Base-by-base conservation (phyloP, 2,888 invertebrate genomes). In the Scaptomyza reducta region DNA sequence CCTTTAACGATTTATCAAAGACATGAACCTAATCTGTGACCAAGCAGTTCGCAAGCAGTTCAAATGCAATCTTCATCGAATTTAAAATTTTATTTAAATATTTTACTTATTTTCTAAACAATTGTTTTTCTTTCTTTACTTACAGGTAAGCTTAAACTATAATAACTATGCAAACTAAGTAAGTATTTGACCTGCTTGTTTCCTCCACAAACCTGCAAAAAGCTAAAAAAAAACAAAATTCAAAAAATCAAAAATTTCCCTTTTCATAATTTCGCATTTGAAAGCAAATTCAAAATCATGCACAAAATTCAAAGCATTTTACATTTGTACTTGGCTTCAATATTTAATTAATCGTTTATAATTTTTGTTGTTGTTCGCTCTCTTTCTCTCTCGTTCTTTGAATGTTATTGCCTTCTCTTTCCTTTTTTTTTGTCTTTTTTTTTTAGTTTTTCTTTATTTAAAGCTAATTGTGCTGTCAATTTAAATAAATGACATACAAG, bases 61-160 rank as follows among this genome's bases (percentile, higher is more conserved):
- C n/a, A 9, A 6, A 3, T 22, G 29, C 7, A 16, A 3, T 0
- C 18, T 14, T 56, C 49, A 4, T 1, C 22, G 41, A 35, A 7
- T 35, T 27, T 1, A 4, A 31, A 7, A 9, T 22, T 27, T 13
- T 0, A 4, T 35, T 11, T 2, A n/a, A 29, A 33, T 22, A 1
- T 22, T 33, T 0, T 6, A 6, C 0, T 25, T 7, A n/a, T 4
- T 56, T 44, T 51, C 13, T 33, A 9, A 31, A 40, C 9, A n/a
- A 22, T 22, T 22, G 22, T 14, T 25, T 57, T 1, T 33, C 9
- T 6, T 29, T 40, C 9, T 10, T 40, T 54, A 13, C 38, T 80
- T 81, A 0, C 70, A 81, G 81, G 81, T 81, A 86, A 81, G 81
- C 65, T n/a, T 5, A n/a, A 22, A 18, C 31, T 22, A 3, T 25